These are phyloP conservation scores for Progne subis DNA, from an alignment of 2,113 vertebrate species.

Conservation along the genomic window DNA sequence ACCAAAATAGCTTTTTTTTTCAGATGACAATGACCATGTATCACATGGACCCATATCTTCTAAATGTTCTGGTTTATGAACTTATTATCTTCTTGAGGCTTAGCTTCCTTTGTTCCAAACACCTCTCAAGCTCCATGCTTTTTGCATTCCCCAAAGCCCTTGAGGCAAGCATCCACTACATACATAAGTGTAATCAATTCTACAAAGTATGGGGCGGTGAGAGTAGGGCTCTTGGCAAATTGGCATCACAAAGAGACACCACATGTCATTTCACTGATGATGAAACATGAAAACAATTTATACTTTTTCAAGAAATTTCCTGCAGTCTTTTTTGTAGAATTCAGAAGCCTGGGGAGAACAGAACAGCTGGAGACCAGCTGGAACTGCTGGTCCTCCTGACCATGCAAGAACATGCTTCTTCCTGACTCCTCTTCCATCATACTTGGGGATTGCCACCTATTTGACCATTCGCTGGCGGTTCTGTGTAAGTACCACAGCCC, in stretches of 20 bases:
- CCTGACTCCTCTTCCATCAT: not conserved
- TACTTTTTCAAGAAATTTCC: not conserved
- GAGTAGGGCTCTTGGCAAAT: not conserved
- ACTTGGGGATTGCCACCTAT: not conserved
- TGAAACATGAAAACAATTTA: not conserved
- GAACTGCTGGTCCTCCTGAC: not conserved
- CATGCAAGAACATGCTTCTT: not conserved
- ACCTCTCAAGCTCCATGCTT: not conserved
- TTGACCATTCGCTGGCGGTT: not conserved
- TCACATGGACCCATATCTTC: not conserved
- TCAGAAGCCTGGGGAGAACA: not conserved
- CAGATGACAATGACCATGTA: not conserved
- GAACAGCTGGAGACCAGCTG: not conserved
- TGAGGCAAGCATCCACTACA: not conserved
- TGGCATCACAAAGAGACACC: not conserved
- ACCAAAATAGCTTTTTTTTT: not conserved
- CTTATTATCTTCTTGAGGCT: not conserved
- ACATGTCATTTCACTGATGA: not conserved
- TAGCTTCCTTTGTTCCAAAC: not conserved
- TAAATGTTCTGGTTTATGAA: not conserved
- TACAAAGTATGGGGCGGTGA: not conserved
- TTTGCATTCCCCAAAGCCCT: not conserved
- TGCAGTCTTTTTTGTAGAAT: not conserved
- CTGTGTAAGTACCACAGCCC: not conserved
- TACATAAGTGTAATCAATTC: not conserved